Percentiles rank a stretch among this genome's conserved stretches.
Evolutionary conservation across 2,797 vertebrate species (phyloP).

Genomic region (Cygnus olor): DNA sequence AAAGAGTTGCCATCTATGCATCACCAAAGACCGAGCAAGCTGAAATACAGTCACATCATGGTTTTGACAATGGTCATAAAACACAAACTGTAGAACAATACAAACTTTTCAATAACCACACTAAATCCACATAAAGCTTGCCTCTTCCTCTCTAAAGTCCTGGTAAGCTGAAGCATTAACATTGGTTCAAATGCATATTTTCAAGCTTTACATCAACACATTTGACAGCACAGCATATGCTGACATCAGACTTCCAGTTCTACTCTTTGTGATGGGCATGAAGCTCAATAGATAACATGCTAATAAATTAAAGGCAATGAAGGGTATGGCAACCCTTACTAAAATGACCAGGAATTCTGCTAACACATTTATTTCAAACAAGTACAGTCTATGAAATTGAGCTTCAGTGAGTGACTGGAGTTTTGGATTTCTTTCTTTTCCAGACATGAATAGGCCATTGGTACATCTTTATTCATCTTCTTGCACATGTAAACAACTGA

Average conservation of each 20-base stretch:
- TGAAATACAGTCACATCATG: neutral
- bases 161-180: constrained; percentile 3
- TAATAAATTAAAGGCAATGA: neutral
- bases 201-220: neutral
- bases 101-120: neutral
- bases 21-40: neutral
- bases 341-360: neutral
- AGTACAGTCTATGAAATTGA: neutral
- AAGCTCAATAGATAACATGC: neutral
- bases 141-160: neutral
- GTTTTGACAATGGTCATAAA: constrained; percentile 29
- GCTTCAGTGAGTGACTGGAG: neutral
- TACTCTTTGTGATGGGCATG: neutral
- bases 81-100: neutral
- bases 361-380: neutral
- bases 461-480: neutral
- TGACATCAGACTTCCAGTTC: neutral
- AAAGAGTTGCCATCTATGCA: neutral
- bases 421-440: neutral
- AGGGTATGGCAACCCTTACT: neutral
- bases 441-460: neutral
- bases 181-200: constrained; percentile 20
- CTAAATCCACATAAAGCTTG: neutral
- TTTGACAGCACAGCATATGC: neutral
- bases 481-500: neutral